These are phyloP conservation scores for Euproctis similis DNA, from an alignment of 2,888 invertebrate species.

Conservation along the genomic window DNA sequence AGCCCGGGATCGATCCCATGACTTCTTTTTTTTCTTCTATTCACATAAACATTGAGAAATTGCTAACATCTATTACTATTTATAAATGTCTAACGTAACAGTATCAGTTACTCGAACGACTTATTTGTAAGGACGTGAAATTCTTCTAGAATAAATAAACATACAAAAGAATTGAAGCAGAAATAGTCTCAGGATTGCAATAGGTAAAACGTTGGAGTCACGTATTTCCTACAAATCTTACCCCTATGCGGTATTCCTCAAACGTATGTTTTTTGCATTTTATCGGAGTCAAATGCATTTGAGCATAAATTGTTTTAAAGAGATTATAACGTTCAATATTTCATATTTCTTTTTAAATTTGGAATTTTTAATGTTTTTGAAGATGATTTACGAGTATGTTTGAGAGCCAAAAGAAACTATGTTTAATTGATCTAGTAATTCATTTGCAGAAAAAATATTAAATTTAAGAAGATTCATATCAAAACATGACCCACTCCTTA, in stretches of 20 bases:
- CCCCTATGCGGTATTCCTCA: constrained; percentile 20
- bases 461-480: no score
- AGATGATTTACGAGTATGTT: no score
- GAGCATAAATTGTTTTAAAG: constrained; percentile 21
- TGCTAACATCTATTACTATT: no score
- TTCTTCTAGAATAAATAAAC: constrained; percentile 14
- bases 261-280: constrained; percentile 25
- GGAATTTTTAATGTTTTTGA: no score
- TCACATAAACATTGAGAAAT: not conserved
- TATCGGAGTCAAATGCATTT: constrained; percentile 22
- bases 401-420: no score
- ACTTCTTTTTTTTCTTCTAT: no score
- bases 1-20: no score
- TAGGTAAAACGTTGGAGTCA: constrained; percentile 18
- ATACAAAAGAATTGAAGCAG: constrained; percentile 13
- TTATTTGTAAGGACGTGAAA: not conserved
- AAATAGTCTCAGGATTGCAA: constrained; percentile 13
- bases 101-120: no score
- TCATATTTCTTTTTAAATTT: constrained; percentile 2
- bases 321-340: constrained; percentile 17
- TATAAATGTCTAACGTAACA: no score
- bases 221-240: constrained; percentile 24
- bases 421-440: no score
- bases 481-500: no score
- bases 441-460: no score